Conservation (phyloP, 2,113 vertebrate genomes). For the Calypte anna region DNA sequence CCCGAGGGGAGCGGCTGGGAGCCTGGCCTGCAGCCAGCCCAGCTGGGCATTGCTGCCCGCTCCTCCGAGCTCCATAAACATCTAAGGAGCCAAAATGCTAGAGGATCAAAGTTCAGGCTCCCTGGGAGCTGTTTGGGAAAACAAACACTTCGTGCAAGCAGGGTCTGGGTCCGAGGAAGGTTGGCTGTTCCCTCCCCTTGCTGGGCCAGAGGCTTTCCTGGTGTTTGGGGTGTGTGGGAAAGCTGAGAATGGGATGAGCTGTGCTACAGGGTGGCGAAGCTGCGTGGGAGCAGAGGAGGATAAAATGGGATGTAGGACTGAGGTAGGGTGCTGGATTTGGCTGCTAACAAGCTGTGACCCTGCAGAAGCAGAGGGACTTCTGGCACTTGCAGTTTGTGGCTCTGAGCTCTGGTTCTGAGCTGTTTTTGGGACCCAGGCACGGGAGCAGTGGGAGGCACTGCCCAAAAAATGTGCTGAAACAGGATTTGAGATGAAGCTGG, state of each 20-base stretch:
- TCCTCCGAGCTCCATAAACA: not conserved
- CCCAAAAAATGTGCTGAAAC: not conserved
- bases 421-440: not conserved
- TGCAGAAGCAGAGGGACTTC: not conserved
- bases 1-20: not conserved
- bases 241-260: not conserved
- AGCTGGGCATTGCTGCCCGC: not conserved
- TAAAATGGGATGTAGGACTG: not conserved
- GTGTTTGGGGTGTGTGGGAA: not conserved
- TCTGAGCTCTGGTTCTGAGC: not conserved
- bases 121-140: not conserved
- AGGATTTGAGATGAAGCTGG: not conserved
- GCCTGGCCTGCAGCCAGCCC: not conserved
- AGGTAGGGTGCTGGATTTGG: not conserved
- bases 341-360: not conserved
- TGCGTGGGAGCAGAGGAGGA: not conserved
- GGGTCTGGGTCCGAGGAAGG: not conserved
- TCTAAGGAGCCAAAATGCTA: not conserved
- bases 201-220: not conserved
- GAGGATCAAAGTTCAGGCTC: conserved; percentile 9
- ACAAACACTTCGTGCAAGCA: not conserved
- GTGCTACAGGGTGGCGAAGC: accelerated
- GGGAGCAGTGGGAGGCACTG: not conserved
- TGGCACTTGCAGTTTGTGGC: accelerated
- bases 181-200: not conserved